phyloP scores from a whole-genome alignment of 2,888 invertebrate genomes.

The Apodemia duryi region DNA sequence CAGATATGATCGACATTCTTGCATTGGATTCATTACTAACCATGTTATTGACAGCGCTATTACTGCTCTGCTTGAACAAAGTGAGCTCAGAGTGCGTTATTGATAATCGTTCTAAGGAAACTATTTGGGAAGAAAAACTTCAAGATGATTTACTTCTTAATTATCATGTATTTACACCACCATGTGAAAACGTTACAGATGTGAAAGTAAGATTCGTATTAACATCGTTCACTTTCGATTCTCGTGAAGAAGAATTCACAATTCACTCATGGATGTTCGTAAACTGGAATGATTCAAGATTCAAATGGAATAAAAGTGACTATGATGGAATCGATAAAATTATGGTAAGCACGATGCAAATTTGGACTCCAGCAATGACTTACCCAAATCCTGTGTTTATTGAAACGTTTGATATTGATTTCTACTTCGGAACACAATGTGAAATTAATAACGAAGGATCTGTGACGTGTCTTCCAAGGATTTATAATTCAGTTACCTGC shows the following conservation, averaged over 20 bases:
- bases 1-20: background rate
- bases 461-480: conserved; percentile 27
- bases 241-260: conserved; percentile 17
- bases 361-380: conserved; percentile 34
- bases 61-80: background rate
- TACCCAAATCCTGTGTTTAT: conserved; percentile 34
- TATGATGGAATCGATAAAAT: conserved; percentile 31
- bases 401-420: conserved; percentile 20
- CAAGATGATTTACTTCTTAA: background rate
- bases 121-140: background rate
- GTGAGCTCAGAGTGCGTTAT: background rate
- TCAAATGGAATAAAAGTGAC: conserved; percentile 34
- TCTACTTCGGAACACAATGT: conserved; percentile 28
- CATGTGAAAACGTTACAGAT: conserved; percentile 13
- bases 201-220: conserved; percentile 35
- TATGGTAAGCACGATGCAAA: conserved; percentile 6
- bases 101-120: background rate
- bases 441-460: conserved; percentile 31
- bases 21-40: background rate
- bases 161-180: background rate
- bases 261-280: conserved; percentile 30
- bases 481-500: conserved; percentile 30
- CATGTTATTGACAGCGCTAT: background rate
- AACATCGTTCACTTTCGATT: conserved; percentile 39
- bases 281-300: conserved; percentile 34